Evolutionary conservation across 2,113 vertebrate species (phyloP), one percentile per base, ranked within the genome.

Genomic region (Phalacrocorax brasilianus): DNA sequence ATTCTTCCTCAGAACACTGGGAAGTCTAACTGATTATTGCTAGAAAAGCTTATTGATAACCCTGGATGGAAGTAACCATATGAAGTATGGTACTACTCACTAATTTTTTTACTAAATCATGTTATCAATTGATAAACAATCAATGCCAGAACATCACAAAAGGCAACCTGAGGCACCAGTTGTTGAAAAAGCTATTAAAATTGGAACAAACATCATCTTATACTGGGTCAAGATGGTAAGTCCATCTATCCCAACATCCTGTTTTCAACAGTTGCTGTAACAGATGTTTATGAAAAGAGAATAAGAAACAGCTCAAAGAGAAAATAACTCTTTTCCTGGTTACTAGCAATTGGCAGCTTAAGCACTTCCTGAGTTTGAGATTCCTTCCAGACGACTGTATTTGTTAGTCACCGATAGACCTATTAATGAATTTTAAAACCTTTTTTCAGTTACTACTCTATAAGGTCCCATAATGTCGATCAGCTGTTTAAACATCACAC

Each of bases 241-340:
- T 13, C 56, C 35, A 67, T 50, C 73, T 71, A 72, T 73, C 76
- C 56, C 65, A 92, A 74, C 32, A 74, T 81, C 52, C 72, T 92
- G 52, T 92, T 95, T 93, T 95, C 86, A 95, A 40, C 86, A 86
- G 76, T 30, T 89, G 77, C 73, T 1, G 0, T 55, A 89, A 68
- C 55, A 95, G 72, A 75, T 68, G 61, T 91, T 95, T 95, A 92
- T 62, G 27, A 75, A 78, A 91, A 92, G 55, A 76, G 49, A 80
- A 1, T 45, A 88, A 18, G 28, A 62, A 95, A 82, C 32, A 75
- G 44, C 68, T 95, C 65, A 52, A 84, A 87, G 56, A 74, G 44
- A 96, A 95, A 95, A 91, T 91, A 80, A 71, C 33, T 80, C 24
- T 63, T 66, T 82, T 95, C 76, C 93, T 91, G 56, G 35, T 95